Evolutionary conservation across 2,888 invertebrate genomes (phyloP).

Genomic region (Ischnus inquisitorius): DNA sequence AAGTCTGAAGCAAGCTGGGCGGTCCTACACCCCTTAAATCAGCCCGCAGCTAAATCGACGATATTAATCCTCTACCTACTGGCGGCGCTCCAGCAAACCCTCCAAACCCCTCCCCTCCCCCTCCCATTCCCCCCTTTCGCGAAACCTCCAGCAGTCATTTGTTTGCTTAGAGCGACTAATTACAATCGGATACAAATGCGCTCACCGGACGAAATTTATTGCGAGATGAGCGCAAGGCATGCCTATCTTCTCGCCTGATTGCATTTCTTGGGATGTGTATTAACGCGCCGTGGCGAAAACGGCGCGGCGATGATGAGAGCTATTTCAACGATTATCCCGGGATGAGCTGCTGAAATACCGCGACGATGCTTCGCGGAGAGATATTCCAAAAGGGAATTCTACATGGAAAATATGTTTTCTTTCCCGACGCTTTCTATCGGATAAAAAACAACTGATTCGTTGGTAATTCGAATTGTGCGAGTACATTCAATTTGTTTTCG

Average conservation of each 20-base stretch:
- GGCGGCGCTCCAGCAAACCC: slow-evolving; percentile 66
- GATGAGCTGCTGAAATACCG: slow-evolving; percentile 4
- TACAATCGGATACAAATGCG: slow-evolving; percentile 85
- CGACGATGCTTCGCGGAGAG: background rate
- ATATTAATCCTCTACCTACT: slow-evolving; percentile 77
- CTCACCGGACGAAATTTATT: slow-evolving; percentile 58
- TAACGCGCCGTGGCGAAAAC: background rate
- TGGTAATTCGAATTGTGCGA: too few species aligned
- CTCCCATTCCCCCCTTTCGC: slow-evolving; percentile 7
- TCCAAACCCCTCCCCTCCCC: background rate
- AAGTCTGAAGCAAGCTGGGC: slow-evolving; percentile 79
- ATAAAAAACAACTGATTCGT: too few species aligned
- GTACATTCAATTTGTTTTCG: too few species aligned
- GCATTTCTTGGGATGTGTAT: slow-evolving; percentile 48
- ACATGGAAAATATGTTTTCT: too few species aligned
- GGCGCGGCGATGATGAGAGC: slow-evolving; percentile 16
- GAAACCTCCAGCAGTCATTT: slow-evolving; percentile 77
- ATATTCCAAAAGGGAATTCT: too few species aligned
- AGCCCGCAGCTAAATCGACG: slow-evolving; percentile 80
- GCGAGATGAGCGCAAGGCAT: slow-evolving; percentile 50
- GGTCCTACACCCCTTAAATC: slow-evolving; percentile 85
- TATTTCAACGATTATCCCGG: slow-evolving; percentile 31
- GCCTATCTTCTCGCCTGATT: slow-evolving; percentile 60
- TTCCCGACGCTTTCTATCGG: background rate
- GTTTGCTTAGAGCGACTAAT: slow-evolving; percentile 85